A percentile compares a stretch with the other conserved stretches of the same genome.
Evolutionary conservation across 2,797 vertebrate species (phyloP).

Genomic region (Anabas testudineus): DNA sequence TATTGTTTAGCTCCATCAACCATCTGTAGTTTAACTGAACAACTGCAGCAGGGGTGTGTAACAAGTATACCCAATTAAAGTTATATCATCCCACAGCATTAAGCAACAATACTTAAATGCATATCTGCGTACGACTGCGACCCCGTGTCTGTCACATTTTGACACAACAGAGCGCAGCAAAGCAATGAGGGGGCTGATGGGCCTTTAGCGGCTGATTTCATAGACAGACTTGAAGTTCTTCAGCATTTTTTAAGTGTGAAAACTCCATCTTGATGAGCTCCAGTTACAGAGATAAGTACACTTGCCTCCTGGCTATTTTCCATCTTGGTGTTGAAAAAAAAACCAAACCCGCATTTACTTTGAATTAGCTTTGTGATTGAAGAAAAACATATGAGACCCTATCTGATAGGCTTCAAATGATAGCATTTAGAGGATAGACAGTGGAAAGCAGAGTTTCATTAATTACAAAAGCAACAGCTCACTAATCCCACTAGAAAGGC

Average conservation of each 20-base stretch:
- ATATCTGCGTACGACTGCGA: not conserved
- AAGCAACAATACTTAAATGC: conserved; percentile 9
- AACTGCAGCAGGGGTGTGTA: conserved; percentile 17
- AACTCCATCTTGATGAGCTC: conserved; percentile 69
- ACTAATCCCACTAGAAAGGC: conserved; percentile 93
- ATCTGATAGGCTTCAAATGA: conserved; percentile 88
- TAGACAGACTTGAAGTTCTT: conserved; percentile 31
- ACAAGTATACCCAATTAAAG: conserved; percentile 34
- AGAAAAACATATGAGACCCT: conserved; percentile 78
- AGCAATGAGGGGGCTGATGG: conserved; percentile 14
- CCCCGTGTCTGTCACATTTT: conserved; percentile 5
- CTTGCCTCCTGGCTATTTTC: conserved; percentile 52
- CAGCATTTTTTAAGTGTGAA: conserved; percentile 42
- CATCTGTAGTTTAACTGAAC: conserved; percentile 45
- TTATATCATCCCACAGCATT: conserved; percentile 12
- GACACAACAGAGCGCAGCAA: not conserved
- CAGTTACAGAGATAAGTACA: conserved; percentile 59
- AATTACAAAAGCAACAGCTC: conserved; percentile 94
- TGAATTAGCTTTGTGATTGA: conserved; percentile 68
- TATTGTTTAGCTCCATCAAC: conserved; percentile 45
- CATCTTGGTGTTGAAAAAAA: conserved; percentile 33
- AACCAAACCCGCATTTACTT: conserved; percentile 65
- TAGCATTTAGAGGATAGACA: conserved; percentile 88
- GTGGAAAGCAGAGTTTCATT: conserved; percentile 91
- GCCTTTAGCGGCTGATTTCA: conserved; percentile 30